These are phyloP conservation scores for Ptychoptera contaminata DNA, from an alignment of 2,888 invertebrate species.

Conservation along the genomic window DNA sequence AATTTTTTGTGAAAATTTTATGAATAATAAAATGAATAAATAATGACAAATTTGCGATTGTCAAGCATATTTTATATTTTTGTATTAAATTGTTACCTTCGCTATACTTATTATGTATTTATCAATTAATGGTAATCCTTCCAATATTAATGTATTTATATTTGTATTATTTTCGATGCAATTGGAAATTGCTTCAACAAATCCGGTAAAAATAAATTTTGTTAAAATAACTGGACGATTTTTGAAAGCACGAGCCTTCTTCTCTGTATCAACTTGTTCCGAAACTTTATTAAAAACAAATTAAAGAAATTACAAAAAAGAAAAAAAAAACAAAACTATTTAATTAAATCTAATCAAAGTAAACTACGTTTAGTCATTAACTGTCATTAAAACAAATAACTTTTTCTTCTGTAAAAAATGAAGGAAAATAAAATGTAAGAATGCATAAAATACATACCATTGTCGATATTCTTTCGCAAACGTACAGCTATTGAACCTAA, in stretches of 20 bases:
- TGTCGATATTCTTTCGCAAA: slow-evolving; percentile 34
- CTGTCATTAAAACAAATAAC: neutral
- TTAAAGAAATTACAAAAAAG: neutral
- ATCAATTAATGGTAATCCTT: slow-evolving; percentile 52
- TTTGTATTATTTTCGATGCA: slow-evolving; percentile 45
- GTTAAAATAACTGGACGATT: slow-evolving; percentile 50
- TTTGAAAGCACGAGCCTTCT: slow-evolving; percentile 43
- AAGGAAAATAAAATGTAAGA: neutral
- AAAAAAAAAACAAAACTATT: neutral
- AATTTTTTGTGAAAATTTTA: too few species aligned
- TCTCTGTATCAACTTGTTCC: slow-evolving; percentile 36
- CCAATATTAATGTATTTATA: slow-evolving; percentile 45
- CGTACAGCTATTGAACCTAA: slow-evolving; percentile 51
- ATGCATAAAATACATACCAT: slow-evolving; percentile 15
- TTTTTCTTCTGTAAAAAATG: neutral
- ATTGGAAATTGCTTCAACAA: slow-evolving; percentile 47
- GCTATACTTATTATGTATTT: slow-evolving; percentile 46
- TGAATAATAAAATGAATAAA: too few species aligned
- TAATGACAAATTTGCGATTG: neutral
- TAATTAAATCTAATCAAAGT: neutral
- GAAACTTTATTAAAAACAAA: slow-evolving; percentile 19
- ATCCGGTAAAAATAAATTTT: slow-evolving; percentile 48
- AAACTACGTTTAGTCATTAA: neutral
- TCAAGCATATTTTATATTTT: neutral
- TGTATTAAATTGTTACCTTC: slow-evolving; percentile 28